Base-by-base conservation (phyloP, 1,140 invertebrate genomes). In the Laodelphax striatellus region DNA sequence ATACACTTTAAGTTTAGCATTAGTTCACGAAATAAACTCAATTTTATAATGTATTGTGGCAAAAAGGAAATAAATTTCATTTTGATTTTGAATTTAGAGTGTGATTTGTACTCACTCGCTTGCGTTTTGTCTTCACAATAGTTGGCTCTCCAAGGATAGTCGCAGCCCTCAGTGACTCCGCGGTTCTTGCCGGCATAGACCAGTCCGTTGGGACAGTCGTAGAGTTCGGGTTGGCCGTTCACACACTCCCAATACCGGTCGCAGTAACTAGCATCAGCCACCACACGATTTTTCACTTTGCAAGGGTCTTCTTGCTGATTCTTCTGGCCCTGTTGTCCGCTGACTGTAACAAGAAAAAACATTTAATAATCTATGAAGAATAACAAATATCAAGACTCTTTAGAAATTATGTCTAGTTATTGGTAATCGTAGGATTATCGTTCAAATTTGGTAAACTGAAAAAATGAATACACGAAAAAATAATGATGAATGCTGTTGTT, bases 121-220 rank as follows among this genome's bases (percentile, higher is more conserved):
- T 85, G 80, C 65, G 84, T 81, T 71, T 86, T 87, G 57, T 77
- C 79, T 64, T 89, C 87, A 73, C 90, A 92, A 71, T 91, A 92
- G 70, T 90, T 87, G 3, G 88, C 86, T 64, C 88, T 79, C 88
- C 89, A 91, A 0, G 90, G 89, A 70, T 92, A 92, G 73, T 92
- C 90, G 67, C 90, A 92, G 5, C 88, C 88, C 70, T 92, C 88
- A 1, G 88, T 88, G 0, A 92, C 87, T 2, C 89, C 89, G 24
- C 88, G 76, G 68, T 91, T 85, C 70, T 90, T 90, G 0, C 90
- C 90, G 31, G 90, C 88, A 73, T 89, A 94, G 3, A 92, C 90
- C 28, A 93, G 73, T 8, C 91, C 91, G 68, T 93, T 94, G 34
- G 91, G 91, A 71, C 91, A 94, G 74, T 92, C 88, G 70, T 89